Conservation (phyloP, 2,797 vertebrate species). For the Pipistrellus kuhlii region DNA sequence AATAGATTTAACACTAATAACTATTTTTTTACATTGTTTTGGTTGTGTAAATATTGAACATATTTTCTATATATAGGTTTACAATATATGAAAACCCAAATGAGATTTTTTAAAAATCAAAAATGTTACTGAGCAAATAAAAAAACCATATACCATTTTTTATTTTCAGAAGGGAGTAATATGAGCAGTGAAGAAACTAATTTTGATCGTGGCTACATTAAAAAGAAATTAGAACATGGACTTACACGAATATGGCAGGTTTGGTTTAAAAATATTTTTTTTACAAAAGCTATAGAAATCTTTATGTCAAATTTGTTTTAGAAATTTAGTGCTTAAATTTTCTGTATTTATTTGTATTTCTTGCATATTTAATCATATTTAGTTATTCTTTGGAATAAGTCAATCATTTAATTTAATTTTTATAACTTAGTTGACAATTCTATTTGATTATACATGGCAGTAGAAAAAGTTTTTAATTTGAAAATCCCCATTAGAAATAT, state of each 20-base stretch:
- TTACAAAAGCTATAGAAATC: neutral
- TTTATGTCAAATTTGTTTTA: neutral
- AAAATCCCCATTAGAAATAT: slow-evolving; percentile 48
- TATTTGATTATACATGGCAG: neutral
- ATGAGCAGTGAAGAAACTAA: slow-evolving; percentile 90
- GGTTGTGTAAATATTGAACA: neutral
- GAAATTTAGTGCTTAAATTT: slow-evolving; percentile 45
- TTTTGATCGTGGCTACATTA: slow-evolving; percentile 96
- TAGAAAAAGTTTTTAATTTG: slow-evolving; percentile 23
- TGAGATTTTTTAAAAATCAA: neutral
- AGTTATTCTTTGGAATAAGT: slow-evolving; percentile 18
- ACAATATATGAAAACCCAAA: slow-evolving; percentile 1
- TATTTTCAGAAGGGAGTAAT: slow-evolving; percentile 89
- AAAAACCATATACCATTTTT: neutral
- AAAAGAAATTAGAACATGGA: slow-evolving; percentile 98
- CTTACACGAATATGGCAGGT: slow-evolving; percentile 99
- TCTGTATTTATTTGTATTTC: slow-evolving; percentile 39
- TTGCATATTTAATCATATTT: slow-evolving; percentile 47
- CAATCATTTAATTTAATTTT: slow-evolving; percentile 54
- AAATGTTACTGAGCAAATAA: slow-evolving; percentile 30
- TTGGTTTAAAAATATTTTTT: slow-evolving; percentile 59
- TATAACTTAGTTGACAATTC: slow-evolving; percentile 61
- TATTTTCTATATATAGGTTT: neutral
- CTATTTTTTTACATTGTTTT: slow-evolving; percentile 36
- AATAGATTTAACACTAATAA: slow-evolving; percentile 5